These are phyloP conservation scores for Sarotherodon lohbergeri DNA, from an alignment of 2,113 vertebrate species.

Conservation along the genomic window DNA sequence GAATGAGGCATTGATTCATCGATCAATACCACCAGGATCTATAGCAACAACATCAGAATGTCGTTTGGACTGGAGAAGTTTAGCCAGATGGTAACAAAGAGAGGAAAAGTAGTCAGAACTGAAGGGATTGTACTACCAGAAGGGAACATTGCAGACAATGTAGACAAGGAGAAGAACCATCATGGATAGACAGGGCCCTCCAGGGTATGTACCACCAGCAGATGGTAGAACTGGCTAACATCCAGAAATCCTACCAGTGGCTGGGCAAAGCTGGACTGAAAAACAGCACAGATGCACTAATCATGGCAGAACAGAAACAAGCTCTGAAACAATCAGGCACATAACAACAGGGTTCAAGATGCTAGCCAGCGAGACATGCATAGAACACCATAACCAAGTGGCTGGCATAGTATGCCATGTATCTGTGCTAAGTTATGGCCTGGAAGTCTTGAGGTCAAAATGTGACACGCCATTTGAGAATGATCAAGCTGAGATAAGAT, in stretches of 20 bases:
- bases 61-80: not conserved
- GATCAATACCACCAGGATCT: not conserved
- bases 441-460: not conserved
- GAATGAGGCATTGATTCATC: not conserved
- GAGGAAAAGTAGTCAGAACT: not conserved
- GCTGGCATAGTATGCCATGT: not conserved
- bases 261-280: not conserved
- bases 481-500: not conserved
- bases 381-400: not conserved
- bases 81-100: not conserved
- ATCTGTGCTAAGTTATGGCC: not conserved
- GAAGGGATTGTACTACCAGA: not conserved
- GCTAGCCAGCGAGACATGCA: not conserved
- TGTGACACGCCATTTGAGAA: not conserved
- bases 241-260: not conserved
- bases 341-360: not conserved
- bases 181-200: not conserved
- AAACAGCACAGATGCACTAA: not conserved
- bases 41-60: not conserved
- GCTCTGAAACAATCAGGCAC: not conserved
- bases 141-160: not conserved
- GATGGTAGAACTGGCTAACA: not conserved
- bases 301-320: not conserved
- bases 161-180: not conserved
- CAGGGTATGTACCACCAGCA: not conserved